Percentiles rank a stretch among this genome's conserved stretches.
These are phyloP conservation scores for Sebastes melanostomus DNA, from an alignment of 2,797 vertebrate genomes.

Conservation along the genomic window DNA sequence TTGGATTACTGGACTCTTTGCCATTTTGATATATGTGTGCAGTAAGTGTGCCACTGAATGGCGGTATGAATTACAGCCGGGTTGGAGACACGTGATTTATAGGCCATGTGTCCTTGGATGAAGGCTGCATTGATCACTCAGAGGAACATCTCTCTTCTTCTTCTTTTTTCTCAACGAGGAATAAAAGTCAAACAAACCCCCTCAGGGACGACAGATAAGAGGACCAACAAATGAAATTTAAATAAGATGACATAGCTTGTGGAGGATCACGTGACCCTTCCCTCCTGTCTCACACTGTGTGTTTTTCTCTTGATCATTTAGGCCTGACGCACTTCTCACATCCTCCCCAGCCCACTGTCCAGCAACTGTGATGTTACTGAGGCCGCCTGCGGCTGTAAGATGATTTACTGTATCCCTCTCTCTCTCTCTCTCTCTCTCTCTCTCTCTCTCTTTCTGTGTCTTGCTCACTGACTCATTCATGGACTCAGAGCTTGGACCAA, in stretches of 20 bases:
- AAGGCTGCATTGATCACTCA: conserved; percentile 17
- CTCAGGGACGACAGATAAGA: background rate
- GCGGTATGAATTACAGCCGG: conserved; percentile 5
- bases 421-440: conserved; percentile 17
- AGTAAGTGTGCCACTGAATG: conserved; percentile 14
- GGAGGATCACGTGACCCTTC: conserved; percentile 8
- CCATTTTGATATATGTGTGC: background rate
- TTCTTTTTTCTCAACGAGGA: background rate
- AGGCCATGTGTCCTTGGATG: conserved; percentile 31
- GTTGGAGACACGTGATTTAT: conserved; percentile 27
- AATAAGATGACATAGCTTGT: conserved; percentile 12
- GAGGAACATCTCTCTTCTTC: background rate
- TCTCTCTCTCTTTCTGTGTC: conserved; percentile 23
- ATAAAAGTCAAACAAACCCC: background rate
- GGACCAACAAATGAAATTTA: background rate
- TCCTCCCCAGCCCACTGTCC: conserved; percentile 54
- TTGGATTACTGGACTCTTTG: background rate
- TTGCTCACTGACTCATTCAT: conserved; percentile 68
- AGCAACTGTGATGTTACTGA: conserved; percentile 62
- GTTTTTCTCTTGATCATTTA: conserved; percentile 56
- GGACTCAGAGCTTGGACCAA: conserved; percentile 58
- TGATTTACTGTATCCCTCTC: conserved; percentile 58
- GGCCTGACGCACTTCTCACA: conserved; percentile 65
- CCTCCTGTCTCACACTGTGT: conserved; percentile 18
- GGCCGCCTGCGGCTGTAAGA: conserved; percentile 57